Base-by-base conservation (phyloP, 2,888 invertebrate species). In the Drosophila vallismaia region DNA sequence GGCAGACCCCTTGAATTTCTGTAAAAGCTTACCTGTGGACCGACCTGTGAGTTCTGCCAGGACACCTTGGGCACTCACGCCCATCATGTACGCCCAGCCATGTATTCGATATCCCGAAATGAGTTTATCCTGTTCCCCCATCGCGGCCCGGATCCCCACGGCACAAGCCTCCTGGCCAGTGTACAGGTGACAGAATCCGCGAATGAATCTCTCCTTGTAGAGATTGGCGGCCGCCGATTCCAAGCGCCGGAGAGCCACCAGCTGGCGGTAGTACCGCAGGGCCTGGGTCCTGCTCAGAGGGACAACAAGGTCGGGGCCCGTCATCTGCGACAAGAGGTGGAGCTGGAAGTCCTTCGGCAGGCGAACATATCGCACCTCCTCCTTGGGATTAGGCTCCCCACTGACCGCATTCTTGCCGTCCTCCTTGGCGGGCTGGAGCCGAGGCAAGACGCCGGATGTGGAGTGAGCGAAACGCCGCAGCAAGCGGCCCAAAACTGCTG, bases 61-160 rank as follows among this genome's bases (percentile, higher is more conserved):
- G 0, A 99, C 96, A 0, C 96, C 95, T 0, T 94, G 71, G 0
- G 95, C 93, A 0, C 95, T 91, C 0, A 96, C 94, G 0, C 99
- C 99, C 95, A 99, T 96, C 1, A 98, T 92, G 89, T 97, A 95
- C 0, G 98, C 96, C 98, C 98, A 99, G 5, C 98, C 99, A 89
- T 99, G 99, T 77, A 97, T 97, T 75, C 99, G 94, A 92, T 99
- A 99, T 0, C 99, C 97, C 0, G 99, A 98, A 80, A 99, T 99
- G 2, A 98, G 95, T 0, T 95, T 94, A 92, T 99, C 99, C 46
- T 94, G 93, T 0, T 94, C 93, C 1, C 96, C 94, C 92, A 99
- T 94, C 0, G 96, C 95, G 0, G 96, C 94, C 76, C 94, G 95
- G 94, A 99, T 97, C n/a, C 99, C 99, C 53, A 90, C 90, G 46